phyloP scores from a whole-genome alignment of 2,888 invertebrate genomes.

The Cantharis lateralis region DNA sequence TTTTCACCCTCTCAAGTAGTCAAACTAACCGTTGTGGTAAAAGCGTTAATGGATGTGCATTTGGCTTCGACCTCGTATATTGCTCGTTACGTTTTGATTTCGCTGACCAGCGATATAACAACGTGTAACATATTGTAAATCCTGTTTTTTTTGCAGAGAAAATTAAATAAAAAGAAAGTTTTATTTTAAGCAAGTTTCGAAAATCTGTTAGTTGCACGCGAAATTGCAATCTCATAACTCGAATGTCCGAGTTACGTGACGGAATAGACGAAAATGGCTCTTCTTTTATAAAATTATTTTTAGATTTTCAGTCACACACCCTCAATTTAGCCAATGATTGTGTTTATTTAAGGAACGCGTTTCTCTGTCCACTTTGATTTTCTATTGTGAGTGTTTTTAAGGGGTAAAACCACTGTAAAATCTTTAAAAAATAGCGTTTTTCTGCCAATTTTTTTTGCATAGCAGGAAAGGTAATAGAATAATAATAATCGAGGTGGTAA shows the following conservation, averaged over 20 bases:
- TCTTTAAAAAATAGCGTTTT: too few species aligned
- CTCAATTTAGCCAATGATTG: slow-evolving; percentile 28
- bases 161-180: slow-evolving; percentile 34
- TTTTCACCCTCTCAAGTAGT: slow-evolving; percentile 37
- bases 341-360: slow-evolving; percentile 30
- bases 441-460: too few species aligned
- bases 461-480: too few species aligned
- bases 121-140: slow-evolving; percentile 8
- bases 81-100: neutral
- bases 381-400: slow-evolving; percentile 18
- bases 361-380: slow-evolving; percentile 29
- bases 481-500: too few species aligned
- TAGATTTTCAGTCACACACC: slow-evolving; percentile 29
- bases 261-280: slow-evolving; percentile 28
- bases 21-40: slow-evolving; percentile 40
- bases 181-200: slow-evolving; percentile 26
- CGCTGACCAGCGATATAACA: neutral
- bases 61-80: slow-evolving; percentile 7
- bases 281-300: slow-evolving; percentile 30
- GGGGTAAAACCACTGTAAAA: too few species aligned
- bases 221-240: slow-evolving; percentile 35
- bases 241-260: slow-evolving; percentile 27
- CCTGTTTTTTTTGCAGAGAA: slow-evolving; percentile 11
- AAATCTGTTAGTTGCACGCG: slow-evolving; percentile 30
- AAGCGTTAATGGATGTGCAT: slow-evolving; percentile 39